Evolutionary conservation across 2,888 invertebrate species (phyloP).

Genomic region (Acanthopleura granulata): DNA sequence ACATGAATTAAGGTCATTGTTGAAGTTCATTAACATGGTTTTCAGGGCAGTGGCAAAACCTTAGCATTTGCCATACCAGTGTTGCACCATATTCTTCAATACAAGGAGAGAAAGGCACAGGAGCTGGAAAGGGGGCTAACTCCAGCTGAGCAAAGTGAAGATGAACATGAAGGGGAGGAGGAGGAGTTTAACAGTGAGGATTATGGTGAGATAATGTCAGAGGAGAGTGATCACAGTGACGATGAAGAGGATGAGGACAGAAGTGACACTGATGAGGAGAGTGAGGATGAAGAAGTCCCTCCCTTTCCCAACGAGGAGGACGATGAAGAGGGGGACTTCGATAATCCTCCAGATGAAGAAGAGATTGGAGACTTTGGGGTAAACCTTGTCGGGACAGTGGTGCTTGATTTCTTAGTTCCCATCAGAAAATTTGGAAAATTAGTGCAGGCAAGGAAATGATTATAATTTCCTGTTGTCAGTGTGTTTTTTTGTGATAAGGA

Average conservation of each 20-base stretch:
- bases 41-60: constrained; percentile 94
- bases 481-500: too few species aligned
- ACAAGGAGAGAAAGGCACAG: constrained; percentile 63
- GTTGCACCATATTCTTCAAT: constrained; percentile 81
- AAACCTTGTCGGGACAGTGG: background rate
- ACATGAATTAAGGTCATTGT: too few species aligned
- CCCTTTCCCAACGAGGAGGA: constrained; percentile 25
- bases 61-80: constrained; percentile 97
- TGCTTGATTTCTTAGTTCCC: too few species aligned
- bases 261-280: constrained; percentile 25
- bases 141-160: background rate
- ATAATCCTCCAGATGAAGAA: constrained; percentile 28
- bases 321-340: constrained; percentile 60
- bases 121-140: background rate
- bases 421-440: too few species aligned
- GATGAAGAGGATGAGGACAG: constrained; percentile 20
- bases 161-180: background rate
- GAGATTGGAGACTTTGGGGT: constrained; percentile 27
- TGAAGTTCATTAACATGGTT: background rate
- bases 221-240: constrained; percentile 32
- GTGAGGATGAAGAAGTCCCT: constrained; percentile 26
- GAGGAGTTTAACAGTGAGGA: background rate
- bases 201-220: background rate
- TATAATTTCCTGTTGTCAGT: too few species aligned
- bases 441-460: too few species aligned